These are phyloP conservation scores for Globicephala melas DNA, from an alignment of 2,113 vertebrate genomes.

Conservation along the genomic window DNA sequence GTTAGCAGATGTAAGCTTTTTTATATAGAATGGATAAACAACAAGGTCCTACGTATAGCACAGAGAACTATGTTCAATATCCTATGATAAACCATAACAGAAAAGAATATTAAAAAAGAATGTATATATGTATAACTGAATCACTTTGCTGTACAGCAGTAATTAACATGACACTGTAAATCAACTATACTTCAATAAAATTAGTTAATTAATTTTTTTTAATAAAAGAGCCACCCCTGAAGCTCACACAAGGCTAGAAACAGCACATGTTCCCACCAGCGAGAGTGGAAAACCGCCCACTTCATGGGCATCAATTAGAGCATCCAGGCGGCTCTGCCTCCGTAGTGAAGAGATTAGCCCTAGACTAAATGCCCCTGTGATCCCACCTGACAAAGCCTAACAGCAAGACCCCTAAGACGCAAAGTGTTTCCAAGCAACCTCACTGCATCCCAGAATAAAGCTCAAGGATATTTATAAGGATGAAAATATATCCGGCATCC, in stretches of 20 bases:
- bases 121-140: no score
- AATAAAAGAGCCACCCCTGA: neutral
- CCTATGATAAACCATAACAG: no score
- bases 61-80: no score
- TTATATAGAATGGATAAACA: no score
- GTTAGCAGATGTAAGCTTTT: no score
- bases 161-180: no score
- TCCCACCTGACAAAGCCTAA: no score
- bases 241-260: neutral
- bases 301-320: rapidly evolving
- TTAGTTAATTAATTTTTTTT: no score
- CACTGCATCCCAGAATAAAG: neutral
- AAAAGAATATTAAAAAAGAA: no score
- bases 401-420: neutral
- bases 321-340: neutral
- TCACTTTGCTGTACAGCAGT: no score
- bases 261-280: rapidly evolving
- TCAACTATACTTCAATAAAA: no score
- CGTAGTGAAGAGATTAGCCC: neutral
- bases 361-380: neutral
- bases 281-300: neutral
- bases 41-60: no score
- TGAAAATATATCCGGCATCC: neutral
- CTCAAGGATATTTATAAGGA: neutral
- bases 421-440: neutral